Base-by-base conservation (phyloP, 2,888 invertebrate genomes). In the Drosophila crucigera region DNA sequence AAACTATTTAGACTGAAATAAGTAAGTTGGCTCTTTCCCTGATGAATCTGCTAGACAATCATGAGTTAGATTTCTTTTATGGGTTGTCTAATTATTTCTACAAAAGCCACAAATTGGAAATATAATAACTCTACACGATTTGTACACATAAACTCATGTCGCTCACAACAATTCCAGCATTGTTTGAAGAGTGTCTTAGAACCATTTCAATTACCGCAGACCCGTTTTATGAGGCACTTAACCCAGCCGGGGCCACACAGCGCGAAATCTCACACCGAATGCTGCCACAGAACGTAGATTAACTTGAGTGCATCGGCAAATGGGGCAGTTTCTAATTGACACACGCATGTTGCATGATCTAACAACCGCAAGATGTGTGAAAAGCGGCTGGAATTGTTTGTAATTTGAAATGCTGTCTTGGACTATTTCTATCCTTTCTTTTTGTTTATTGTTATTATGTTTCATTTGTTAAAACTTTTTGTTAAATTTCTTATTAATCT, bases 191-290 rank as follows among this genome's bases (percentile, higher is more conserved):
- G 47, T 25, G 47, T 47, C 47, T 47, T 25, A 7, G 16, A 61
- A 52, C 52, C 35, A 75, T 83, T 83, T 71, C 83, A 80, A 76
- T 80, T 78, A 72, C 61, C 68, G 14, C 59, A 66, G 65, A 66
- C 56, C 69, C 56, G 52, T 28, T 77, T 78, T 78, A 80, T 69
- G 78, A 33, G 78, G 73, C 55, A 78, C 81, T 79, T 79, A 81
- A 68, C 61, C 63, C 76, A 25, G 59, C 22, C 30, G 73, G 52
- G 65, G 65, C 78, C 80, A 80, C 79, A 80, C 79, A 80, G 77
- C 73, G 82, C 82, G 82, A 80, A 80, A 76, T 66, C 78, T 79
- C 61, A 73, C 79, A 79, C 78, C 81, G 70, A 69, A 69, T 72
- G 72, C 71, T 71, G 59, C 65, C 31, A 30, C n/a, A 58, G 22